phyloP scores from a whole-genome alignment of 2,113 vertebrate genomes.

The Hyla sarda region DNA sequence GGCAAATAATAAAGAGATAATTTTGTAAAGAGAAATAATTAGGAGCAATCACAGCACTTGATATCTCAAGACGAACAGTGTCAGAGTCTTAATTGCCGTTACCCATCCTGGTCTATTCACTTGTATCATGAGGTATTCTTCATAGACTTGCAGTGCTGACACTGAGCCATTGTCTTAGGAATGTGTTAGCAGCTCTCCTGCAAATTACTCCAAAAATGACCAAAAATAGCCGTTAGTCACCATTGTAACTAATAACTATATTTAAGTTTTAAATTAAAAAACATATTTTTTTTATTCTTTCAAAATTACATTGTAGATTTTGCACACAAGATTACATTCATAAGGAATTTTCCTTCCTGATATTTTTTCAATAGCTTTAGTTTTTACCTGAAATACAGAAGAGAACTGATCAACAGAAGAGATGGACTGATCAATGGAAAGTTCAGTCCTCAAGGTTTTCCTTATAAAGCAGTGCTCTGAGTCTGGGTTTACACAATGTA shows the following conservation, averaged over 20 bases:
- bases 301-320: not conserved
- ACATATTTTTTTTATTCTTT: not conserved
- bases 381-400: too few species aligned
- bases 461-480: too few species aligned
- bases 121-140: conserved; percentile 46
- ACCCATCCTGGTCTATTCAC: conserved; percentile 35
- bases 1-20: conserved; percentile 5
- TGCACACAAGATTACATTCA: too few species aligned
- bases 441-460: too few species aligned
- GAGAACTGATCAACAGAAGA: too few species aligned
- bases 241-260: too few species aligned
- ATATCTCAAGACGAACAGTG: conserved; percentile 43
- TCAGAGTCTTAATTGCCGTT: conserved; percentile 28
- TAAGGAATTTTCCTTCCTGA: not conserved
- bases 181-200: not conserved
- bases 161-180: conserved; percentile 33
- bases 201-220: conserved; percentile 22
- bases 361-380: not conserved
- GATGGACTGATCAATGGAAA: too few species aligned
- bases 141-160: conserved; percentile 42
- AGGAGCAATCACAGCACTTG: conserved; percentile 51
- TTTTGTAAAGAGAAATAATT: conserved; percentile 39
- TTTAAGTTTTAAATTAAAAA: too few species aligned
- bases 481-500: too few species aligned
- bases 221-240: not conserved